Evolutionary conservation across 2,113 vertebrate genomes (phyloP), one percentile per base, ranked within the genome.

Genomic region (Helogale parvula): DNA sequence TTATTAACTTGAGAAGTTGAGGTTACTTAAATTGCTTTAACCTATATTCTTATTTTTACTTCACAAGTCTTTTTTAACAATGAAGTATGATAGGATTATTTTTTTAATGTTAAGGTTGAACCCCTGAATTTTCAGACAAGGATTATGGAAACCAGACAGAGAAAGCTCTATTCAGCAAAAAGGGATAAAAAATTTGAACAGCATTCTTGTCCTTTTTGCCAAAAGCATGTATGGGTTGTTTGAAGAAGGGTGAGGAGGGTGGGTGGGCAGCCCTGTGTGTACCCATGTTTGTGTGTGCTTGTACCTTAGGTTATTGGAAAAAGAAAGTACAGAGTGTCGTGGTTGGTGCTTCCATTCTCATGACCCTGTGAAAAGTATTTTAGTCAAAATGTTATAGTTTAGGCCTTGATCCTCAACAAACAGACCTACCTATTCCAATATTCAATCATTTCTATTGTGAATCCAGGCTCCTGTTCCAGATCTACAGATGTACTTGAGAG

Each of bases 61-160:
- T 80, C 54, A 94, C 31, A 81, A 41, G 13, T 91, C 93, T 88
- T 41, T 41, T 12, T 97, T 50, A 93, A 83, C 5, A 31, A 6
- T 84, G 7, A 88, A 47, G 52, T 63, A 79, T 74, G 21, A 72
- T 15, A 71, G 27, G 16, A 92, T 45, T 72, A 50, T 95, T 71
- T 63, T 71, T 84, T 96, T 63, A 57, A 57, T 66, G 38, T 94
- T 96, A 91, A 81, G 68, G 21, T n/a, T 96, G 47, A 95, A 95
- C n/a, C 57, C 52, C 38, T 65, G 5, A 94, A 87, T 95, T 94
- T 96, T 94, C 50, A 97, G 29, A 69, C 6, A 50, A 90, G n/a
- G 71, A 84, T 97, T 93, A 57, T 88, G 15, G 63, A 93, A 93
- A 47, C 29, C 60, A 96, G 52, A 76, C 77, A 54, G 6, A 88